Evolutionary conservation across 2,888 invertebrate genomes (phyloP).

Genomic region (Agonopterix arenella): DNA sequence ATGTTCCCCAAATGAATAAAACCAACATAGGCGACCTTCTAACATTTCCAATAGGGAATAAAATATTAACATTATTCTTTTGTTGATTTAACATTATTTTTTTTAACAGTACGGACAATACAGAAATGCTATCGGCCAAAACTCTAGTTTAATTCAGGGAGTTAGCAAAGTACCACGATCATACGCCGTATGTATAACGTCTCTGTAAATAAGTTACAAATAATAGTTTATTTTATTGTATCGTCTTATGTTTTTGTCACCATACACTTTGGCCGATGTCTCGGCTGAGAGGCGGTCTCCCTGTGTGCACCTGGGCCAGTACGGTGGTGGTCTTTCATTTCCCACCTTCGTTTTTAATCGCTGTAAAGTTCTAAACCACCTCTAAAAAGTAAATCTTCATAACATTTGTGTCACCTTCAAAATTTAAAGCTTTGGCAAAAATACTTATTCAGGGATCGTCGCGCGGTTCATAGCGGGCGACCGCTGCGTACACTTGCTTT

Average conservation of each 20-base stretch:
- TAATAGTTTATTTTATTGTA: constrained; percentile 8
- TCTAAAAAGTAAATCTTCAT: too few species aligned
- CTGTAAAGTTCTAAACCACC: too few species aligned
- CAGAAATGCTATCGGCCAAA: constrained; percentile 14
- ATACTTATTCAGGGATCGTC: too few species aligned
- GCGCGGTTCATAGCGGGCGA: too few species aligned
- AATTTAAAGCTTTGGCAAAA: too few species aligned
- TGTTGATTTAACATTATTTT: constrained; percentile 13
- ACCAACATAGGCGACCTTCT: constrained; percentile 1
- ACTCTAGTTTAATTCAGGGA: constrained; percentile 13
- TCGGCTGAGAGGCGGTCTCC: not conserved
- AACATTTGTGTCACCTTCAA: too few species aligned
- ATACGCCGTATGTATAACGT: constrained; percentile 12
- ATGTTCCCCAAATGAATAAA: constrained; percentile 1
- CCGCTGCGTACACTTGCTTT: too few species aligned
- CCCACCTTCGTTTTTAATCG: not conserved
- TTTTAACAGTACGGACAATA: constrained; percentile 13
- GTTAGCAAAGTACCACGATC: constrained; percentile 11
- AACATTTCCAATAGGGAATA: constrained; percentile 2
- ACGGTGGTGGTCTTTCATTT: constrained; percentile 4
- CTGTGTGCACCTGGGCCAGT: constrained; percentile 4
- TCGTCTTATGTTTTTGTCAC: constrained; percentile 8
- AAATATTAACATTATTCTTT: constrained; percentile 7
- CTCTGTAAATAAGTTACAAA: constrained; percentile 7
- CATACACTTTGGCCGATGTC: constrained; percentile 2